These are phyloP conservation scores for Amblyteles armatorius DNA, from an alignment of 2,888 invertebrate genomes.

Conservation along the genomic window DNA sequence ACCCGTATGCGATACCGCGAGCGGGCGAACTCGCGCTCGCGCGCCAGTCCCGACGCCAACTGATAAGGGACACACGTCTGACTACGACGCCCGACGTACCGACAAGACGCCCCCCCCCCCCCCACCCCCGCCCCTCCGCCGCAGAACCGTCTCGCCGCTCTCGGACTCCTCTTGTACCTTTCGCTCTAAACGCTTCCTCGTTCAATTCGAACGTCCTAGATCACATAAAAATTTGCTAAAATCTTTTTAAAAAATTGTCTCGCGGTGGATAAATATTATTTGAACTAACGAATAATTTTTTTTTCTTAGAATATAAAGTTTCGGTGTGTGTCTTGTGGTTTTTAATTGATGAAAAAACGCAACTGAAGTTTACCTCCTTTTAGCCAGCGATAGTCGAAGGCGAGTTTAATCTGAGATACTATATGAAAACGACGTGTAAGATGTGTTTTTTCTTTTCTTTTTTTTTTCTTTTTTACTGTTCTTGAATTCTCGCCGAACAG, in stretches of 20 bases:
- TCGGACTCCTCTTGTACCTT: slow-evolving; percentile 67
- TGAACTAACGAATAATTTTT: background rate
- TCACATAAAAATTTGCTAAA: background rate
- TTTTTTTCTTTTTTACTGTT: background rate
- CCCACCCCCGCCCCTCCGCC: slow-evolving; percentile 44
- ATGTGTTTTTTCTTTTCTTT: background rate
- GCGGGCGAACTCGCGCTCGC: slow-evolving; percentile 37
- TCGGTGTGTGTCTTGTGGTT: background rate
- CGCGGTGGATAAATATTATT: background rate
- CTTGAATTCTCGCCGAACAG: slow-evolving; percentile 28
- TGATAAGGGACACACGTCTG: slow-evolving; percentile 66
- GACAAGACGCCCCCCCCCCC: slow-evolving; percentile 58
- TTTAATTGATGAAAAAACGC: background rate
- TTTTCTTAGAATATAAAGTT: background rate
- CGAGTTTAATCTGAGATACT: slow-evolving; percentile 8
- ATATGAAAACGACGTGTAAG: slow-evolving; percentile 10
- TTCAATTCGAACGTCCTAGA: background rate
- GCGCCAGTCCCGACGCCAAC: slow-evolving; percentile 57
- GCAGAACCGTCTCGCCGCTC: slow-evolving; percentile 36
- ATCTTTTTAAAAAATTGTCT: background rate
- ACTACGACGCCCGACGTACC: slow-evolving; percentile 57
- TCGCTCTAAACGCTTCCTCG: background rate
- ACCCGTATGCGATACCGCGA: slow-evolving; percentile 82
- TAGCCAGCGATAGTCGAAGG: background rate
- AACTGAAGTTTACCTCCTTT: background rate